A percentile compares a stretch with the other conserved stretches of the same genome.
phyloP scores from a whole-genome alignment of 1,140 invertebrate species.

The Formica exsecta region DNA sequence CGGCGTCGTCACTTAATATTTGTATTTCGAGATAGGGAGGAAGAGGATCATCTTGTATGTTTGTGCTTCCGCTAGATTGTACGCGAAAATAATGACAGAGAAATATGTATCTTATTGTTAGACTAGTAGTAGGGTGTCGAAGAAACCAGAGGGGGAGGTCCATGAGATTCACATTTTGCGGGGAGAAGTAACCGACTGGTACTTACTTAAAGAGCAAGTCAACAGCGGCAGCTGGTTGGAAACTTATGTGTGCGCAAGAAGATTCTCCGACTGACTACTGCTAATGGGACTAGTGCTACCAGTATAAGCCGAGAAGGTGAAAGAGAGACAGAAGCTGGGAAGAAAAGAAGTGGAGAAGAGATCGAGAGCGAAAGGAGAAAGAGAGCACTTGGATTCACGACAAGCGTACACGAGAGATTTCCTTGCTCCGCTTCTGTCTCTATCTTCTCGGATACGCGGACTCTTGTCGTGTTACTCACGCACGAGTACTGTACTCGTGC shows the following conservation, averaged over 20 bases:
- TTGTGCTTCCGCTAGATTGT: slow-evolving; percentile 4
- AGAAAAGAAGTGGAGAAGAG: slow-evolving; percentile 19
- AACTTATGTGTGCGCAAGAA: slow-evolving; percentile 72
- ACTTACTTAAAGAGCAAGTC: slow-evolving; percentile 75
- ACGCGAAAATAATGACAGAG: background rate
- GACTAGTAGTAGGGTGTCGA: slow-evolving; percentile 10
- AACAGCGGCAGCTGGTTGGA: slow-evolving; percentile 77
- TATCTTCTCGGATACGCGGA: slow-evolving; percentile 4
- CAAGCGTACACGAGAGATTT: slow-evolving; percentile 19
- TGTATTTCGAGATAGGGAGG: slow-evolving; percentile 16
- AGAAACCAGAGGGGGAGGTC: slow-evolving; percentile 19
- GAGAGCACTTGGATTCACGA: slow-evolving; percentile 11
- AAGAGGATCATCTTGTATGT: slow-evolving; percentile 22
- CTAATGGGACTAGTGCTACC: slow-evolving; percentile 77
- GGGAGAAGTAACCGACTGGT: slow-evolving; percentile 69
- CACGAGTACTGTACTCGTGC: slow-evolving; percentile 21
- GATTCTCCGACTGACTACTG: slow-evolving; percentile 72
- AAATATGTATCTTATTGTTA: background rate
- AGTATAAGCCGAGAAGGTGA: slow-evolving; percentile 64
- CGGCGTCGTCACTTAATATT: slow-evolving; percentile 23
- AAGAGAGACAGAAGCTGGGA: background rate
- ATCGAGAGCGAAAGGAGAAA: slow-evolving; percentile 42
- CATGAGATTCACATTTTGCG: slow-evolving; percentile 66
- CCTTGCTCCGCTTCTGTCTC: slow-evolving; percentile 17
- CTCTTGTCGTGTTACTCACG: slow-evolving; percentile 8